These are phyloP conservation scores for Stichopus horrens DNA, from an alignment of 53 echinoderm and acorn worm genomes.

Conservation along the genomic window DNA sequence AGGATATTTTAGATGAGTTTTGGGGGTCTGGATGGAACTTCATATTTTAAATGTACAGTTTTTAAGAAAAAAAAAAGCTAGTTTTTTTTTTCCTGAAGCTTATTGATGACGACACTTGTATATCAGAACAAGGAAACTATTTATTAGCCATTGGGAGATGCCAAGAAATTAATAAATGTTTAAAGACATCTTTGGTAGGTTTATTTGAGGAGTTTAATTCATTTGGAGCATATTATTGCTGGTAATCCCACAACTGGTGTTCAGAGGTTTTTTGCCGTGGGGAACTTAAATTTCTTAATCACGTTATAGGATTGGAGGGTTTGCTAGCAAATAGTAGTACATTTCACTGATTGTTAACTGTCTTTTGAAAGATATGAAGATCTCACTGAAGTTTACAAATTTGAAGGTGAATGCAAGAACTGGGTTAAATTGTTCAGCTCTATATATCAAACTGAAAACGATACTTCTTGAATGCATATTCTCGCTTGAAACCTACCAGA, in stretches of 20 bases:
- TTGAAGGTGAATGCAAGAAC: too few relatives aligned
- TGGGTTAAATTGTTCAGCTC: too few relatives aligned
- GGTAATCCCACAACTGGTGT: neutral
- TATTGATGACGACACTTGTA: neutral
- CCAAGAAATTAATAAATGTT: neutral
- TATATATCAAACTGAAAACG: too few relatives aligned
- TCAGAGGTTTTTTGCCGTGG: neutral
- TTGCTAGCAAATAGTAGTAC: neutral
- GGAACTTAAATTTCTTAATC: conserved; percentile 20
- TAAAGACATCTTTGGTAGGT: neutral
- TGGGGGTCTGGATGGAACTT: too few relatives aligned
- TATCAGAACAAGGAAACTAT: conserved; percentile 5
- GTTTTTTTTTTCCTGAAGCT: too few relatives aligned
- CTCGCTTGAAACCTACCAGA: neutral
- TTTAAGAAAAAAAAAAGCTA: too few relatives aligned
- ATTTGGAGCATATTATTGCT: neutral
- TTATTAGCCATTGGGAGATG: neutral
- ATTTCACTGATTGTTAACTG: too few relatives aligned
- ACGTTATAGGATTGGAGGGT: neutral
- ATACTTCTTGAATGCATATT: too few relatives aligned
- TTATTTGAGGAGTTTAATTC: neutral
- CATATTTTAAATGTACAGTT: too few relatives aligned
- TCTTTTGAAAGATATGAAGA: too few relatives aligned
- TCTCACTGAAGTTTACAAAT: too few relatives aligned
- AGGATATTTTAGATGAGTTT: too few relatives aligned